phyloP scores from a whole-genome alignment of 2,888 invertebrate species.

The Lasioglossum calceatum region DNA sequence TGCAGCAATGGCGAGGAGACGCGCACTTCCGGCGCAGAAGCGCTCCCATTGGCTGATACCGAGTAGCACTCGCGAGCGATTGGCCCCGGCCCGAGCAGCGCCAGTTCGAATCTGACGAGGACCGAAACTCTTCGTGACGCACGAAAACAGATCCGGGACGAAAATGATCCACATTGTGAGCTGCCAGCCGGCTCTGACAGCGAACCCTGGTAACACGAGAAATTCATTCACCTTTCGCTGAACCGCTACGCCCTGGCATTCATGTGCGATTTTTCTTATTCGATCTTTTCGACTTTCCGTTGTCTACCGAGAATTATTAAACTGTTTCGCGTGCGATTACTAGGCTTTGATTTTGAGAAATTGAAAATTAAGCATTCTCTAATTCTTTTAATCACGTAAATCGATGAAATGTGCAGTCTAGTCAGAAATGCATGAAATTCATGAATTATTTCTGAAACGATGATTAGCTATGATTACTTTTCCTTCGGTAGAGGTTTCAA shows the following conservation, averaged over 20 bases:
- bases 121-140: slow-evolving; percentile 24
- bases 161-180: not conserved
- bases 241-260: not conserved
- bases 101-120: slow-evolving; percentile 58
- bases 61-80: slow-evolving; percentile 26
- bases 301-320: not conserved
- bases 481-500: not conserved
- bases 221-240: not conserved
- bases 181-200: not conserved
- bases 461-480: not conserved
- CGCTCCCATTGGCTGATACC: slow-evolving; percentile 55
- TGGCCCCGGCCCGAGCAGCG: slow-evolving; percentile 52
- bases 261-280: not conserved
- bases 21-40: slow-evolving; percentile 58
- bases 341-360: not conserved
- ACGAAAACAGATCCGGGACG: slow-evolving; percentile 29
- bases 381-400: too few species aligned
- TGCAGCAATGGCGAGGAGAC: slow-evolving; percentile 36
- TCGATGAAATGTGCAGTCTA: too few species aligned
- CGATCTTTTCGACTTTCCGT: not conserved
- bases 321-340: not conserved
- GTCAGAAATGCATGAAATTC: too few species aligned
- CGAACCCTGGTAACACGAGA: not conserved
- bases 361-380: too few species aligned
- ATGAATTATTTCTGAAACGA: not conserved